Evolutionary conservation across 2,113 vertebrate genomes (phyloP).

Genomic region (Peromyscus maniculatus): DNA sequence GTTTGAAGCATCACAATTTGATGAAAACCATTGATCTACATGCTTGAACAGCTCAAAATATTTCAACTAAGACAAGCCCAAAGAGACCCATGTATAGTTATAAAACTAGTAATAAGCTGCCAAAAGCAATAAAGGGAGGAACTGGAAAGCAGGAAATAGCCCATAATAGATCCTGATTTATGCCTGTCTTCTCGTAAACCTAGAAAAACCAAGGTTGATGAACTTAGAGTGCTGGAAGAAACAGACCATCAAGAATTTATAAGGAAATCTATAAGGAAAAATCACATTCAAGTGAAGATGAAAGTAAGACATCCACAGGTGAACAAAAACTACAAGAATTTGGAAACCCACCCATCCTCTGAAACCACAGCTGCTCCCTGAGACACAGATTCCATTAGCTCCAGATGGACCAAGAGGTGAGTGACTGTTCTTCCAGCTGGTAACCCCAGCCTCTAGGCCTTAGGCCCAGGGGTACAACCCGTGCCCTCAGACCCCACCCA

Average conservation of each 20-base stretch:
- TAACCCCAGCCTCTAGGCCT: too few species aligned
- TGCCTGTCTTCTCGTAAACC: background rate
- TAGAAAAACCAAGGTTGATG: background rate
- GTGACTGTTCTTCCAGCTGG: too few species aligned
- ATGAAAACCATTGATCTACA: background rate
- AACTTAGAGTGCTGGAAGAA: background rate
- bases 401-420: too few species aligned
- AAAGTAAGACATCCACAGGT: background rate
- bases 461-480: too few species aligned
- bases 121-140: background rate
- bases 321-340: background rate
- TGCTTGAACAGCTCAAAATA: background rate
- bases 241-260: background rate
- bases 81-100: background rate
- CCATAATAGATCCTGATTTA: background rate
- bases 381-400: too few species aligned
- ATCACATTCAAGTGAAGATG: background rate
- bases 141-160: background rate
- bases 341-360: background rate
- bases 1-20: background rate
- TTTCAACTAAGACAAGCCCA: background rate
- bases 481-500: too few species aligned
- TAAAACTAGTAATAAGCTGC: background rate
- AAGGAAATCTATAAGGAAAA: background rate
- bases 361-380: too few species aligned